Conservation (phyloP, 64 coral and sea anemone species). For the Porites lutea region DNA sequence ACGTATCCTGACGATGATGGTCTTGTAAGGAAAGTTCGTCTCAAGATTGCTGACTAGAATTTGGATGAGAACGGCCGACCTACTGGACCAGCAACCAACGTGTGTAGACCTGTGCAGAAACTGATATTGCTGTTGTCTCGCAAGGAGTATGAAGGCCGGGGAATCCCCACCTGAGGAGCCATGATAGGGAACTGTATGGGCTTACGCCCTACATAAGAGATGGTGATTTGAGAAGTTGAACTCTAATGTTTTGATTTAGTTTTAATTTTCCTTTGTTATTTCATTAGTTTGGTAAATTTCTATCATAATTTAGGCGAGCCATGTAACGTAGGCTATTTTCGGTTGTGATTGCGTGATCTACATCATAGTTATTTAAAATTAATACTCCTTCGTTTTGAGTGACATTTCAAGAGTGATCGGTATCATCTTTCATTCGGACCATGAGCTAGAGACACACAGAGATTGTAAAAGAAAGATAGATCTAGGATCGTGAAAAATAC, state of each 20-base stretch:
- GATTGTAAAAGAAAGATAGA: too few relatives aligned
- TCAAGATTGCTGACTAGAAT: neutral
- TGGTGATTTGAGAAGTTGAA: neutral
- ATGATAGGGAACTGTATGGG: too few relatives aligned
- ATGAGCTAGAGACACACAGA: too few relatives aligned
- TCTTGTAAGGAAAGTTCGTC: constrained; percentile 21
- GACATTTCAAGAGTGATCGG: too few relatives aligned
- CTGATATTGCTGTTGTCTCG: neutral
- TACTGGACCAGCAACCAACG: neutral
- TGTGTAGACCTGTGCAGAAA: constrained; percentile 16
- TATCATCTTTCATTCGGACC: too few relatives aligned
- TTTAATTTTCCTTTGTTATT: neutral
- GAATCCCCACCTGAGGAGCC: neutral
- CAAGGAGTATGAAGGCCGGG: neutral
- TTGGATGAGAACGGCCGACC: neutral
- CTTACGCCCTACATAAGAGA: neutral
- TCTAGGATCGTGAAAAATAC: too few relatives aligned
- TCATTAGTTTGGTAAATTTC: neutral
- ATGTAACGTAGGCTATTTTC: too few relatives aligned
- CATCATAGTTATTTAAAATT: too few relatives aligned
- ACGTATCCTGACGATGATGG: constrained; percentile 14
- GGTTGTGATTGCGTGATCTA: too few relatives aligned
- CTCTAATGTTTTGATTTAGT: neutral
- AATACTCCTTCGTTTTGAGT: too few relatives aligned
- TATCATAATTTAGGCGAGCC: neutral